Evolutionary conservation across 1,140 invertebrate genomes (phyloP), one percentile per base, ranked within the genome.

Genomic region (Diprion similis): DNA sequence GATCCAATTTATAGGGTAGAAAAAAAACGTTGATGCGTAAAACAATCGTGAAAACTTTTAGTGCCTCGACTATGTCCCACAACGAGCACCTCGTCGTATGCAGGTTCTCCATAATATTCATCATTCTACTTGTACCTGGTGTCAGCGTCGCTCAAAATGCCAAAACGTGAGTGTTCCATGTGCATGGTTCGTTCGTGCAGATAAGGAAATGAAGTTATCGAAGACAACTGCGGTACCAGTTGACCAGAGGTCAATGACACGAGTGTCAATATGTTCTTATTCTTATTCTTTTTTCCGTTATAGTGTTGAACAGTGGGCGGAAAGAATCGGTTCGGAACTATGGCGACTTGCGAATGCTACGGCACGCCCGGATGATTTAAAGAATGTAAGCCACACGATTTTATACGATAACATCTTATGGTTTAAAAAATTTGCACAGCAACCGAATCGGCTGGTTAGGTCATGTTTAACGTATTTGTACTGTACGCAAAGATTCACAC

Each of bases 221-320:
- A 37, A 37, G 2, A 37, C 24, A 37, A 37, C 24, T 37, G 6
- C 24, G 24, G 24, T 37, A 37, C 24, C 24, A 37, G 24, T 37
- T 37, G 11, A 59, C 7, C 0, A 8, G n/a, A 59, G 9, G 11
- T 15, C 11, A 15, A 17, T 59, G 51, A 17, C 11, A 59, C 9
- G 51, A 59, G 6, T 6, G 9, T 4, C 51, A 4, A 59, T 6
- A 17, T 70, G 17, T 70, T 70, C 6, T 70, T 72, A 6, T 72
- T 67, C 17, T 67, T 47, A n/a, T 66, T 74, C 18, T 11, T 46
- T 24, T 46, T 74, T 69, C 79, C 80, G 66, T 75, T 37, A n/a
- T 70, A 92, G 91, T 45, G 88, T 92, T 45, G 87, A 88, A 73
- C 89, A 87, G 81, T 92, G 92, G 91, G 90, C 91, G 6, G 87